phyloP scores from a whole-genome alignment of 2,797 vertebrate genomes.

The Cossypha heuglini region DNA sequence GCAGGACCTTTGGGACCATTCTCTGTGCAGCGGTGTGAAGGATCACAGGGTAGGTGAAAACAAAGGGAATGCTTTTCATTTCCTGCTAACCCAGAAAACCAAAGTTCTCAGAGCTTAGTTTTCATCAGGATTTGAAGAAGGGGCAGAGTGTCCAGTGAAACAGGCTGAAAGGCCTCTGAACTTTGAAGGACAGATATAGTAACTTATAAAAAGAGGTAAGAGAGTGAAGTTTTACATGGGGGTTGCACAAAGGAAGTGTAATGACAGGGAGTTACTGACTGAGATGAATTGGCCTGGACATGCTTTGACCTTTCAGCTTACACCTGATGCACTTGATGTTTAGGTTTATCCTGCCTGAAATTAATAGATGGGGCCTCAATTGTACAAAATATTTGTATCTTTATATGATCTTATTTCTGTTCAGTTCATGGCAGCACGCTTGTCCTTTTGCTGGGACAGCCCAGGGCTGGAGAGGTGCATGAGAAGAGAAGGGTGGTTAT shows the following conservation, averaged over 20 bases:
- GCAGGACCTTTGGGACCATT: not conserved
- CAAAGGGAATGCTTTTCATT: not conserved
- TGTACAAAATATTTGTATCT: not conserved
- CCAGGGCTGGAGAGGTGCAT: rapidly evolving
- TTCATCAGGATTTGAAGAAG: not conserved
- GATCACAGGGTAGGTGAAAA: not conserved
- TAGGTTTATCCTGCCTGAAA: not conserved
- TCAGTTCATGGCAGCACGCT: not conserved
- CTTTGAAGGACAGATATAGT: not conserved
- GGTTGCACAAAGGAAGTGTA: rapidly evolving
- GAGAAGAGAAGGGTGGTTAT: not conserved
- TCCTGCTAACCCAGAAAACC: not conserved
- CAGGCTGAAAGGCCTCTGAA: not conserved
- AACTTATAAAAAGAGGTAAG: not conserved
- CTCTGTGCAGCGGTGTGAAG: rapidly evolving
- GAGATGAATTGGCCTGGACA: not conserved
- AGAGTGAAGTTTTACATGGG: not conserved
- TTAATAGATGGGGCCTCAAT: not conserved
- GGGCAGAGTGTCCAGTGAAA: not conserved
- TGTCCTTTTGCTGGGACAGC: not conserved
- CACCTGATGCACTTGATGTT: not conserved
- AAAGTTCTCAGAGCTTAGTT: not conserved
- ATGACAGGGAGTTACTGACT: not conserved
- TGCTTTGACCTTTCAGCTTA: not conserved
- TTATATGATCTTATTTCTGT: not conserved